phyloP scores from a whole-genome alignment of 2,797 vertebrate species.

The Erpetoichthys calabaricus region DNA sequence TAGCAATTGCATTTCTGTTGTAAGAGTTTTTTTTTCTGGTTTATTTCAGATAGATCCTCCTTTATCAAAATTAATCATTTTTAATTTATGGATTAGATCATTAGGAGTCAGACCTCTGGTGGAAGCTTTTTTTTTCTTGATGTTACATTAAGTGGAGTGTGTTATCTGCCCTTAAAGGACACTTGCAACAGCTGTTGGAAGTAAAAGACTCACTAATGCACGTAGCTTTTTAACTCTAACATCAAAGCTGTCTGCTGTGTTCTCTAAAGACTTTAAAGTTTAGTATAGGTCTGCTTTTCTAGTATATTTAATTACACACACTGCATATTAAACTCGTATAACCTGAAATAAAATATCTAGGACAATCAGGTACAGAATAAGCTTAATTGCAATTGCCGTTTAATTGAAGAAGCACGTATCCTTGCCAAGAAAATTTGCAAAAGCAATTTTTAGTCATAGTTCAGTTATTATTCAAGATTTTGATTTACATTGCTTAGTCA shows the following conservation, averaged over 20 bases:
- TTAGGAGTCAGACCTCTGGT: background rate
- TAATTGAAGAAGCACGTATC: too few species aligned
- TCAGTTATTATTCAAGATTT: too few species aligned
- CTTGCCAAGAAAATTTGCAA: too few species aligned
- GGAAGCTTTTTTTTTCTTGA: background rate
- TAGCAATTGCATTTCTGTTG: background rate
- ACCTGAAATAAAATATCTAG: conserved; percentile 3
- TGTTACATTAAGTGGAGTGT: conserved; percentile 1
- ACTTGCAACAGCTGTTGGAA: background rate
- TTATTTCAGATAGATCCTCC: background rate
- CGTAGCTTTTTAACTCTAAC: conserved; percentile 4
- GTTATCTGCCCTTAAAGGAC: conserved; percentile 5
- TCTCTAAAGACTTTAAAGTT: conserved; percentile 5
- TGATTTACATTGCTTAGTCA: too few species aligned
- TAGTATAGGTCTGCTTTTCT: background rate
- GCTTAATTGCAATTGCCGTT: conserved; percentile 8
- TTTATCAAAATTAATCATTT: background rate
- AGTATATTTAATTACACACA: background rate
- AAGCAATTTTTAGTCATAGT: too few species aligned
- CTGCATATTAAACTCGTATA: background rate
- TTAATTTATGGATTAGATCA: background rate
- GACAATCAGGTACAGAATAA: background rate
- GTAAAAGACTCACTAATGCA: background rate
- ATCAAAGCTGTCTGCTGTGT: background rate
- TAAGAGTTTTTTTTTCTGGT: conserved; percentile 1